Evolutionary conservation across 2,113 vertebrate species (phyloP).

Genomic region (Artemisiospiza belli): DNA sequence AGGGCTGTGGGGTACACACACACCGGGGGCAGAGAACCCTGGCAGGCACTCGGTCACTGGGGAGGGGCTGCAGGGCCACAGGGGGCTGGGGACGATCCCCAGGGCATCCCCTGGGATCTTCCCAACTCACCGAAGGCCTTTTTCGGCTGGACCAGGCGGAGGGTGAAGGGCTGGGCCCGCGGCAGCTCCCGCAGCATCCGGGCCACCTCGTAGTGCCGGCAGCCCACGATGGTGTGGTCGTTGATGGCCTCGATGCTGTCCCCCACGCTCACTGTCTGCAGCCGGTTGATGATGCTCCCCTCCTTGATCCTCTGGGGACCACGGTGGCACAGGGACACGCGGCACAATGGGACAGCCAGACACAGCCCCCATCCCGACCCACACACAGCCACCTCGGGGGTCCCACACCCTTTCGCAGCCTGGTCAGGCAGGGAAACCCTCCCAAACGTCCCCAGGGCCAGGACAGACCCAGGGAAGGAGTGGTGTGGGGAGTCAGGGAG

Average conservation of each 20-base stretch:
- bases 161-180: slow-evolving; percentile 86
- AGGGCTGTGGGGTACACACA: too few relatives aligned
- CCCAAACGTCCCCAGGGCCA: background rate
- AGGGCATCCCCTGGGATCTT: too few relatives aligned
- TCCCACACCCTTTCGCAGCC: fast-evolving
- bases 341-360: background rate
- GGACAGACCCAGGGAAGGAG: too few relatives aligned
- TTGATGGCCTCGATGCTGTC: slow-evolving; percentile 99
- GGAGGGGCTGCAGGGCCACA: background rate
- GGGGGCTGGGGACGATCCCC: background rate
- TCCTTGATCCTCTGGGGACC: slow-evolving; percentile 90
- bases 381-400: fast-evolving
- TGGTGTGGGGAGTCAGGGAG: background rate
- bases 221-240: slow-evolving; percentile 95
- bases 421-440: background rate
- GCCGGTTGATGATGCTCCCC: slow-evolving; percentile 89
- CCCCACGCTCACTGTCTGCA: slow-evolving; percentile 87
- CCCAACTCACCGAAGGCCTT: slow-evolving; percentile 89
- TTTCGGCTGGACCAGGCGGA: slow-evolving; percentile 92
- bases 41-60: too few relatives aligned
- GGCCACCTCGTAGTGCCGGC: slow-evolving; percentile 96
- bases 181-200: slow-evolving; percentile 96
- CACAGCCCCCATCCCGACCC: fast-evolving
- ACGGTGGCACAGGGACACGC: fast-evolving
- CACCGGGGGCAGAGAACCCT: too few relatives aligned